phyloP scores from a whole-genome alignment of 2,797 vertebrate genomes.

The Etheostoma nigrum region DNA sequence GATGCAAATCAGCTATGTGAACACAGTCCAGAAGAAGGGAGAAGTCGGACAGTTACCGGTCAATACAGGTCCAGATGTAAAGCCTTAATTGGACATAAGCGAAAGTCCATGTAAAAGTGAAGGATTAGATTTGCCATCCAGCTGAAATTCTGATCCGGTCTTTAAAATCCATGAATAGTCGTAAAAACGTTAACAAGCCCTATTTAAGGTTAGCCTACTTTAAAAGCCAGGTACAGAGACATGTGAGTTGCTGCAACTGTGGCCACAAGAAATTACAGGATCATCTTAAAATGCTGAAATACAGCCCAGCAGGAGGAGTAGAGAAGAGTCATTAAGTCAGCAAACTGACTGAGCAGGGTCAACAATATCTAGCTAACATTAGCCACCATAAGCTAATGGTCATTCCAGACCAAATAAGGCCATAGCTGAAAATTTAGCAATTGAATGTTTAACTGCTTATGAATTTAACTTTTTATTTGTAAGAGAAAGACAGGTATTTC shows the following conservation, averaged over 20 bases:
- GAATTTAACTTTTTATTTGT: conserved; percentile 3
- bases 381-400: neutral
- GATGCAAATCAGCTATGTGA: conserved; percentile 30
- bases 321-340: neutral
- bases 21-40: conserved; percentile 42
- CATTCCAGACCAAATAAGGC: conserved; percentile 6
- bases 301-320: neutral
- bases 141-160: conserved; percentile 6
- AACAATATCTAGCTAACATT: neutral
- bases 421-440: neutral
- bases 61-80: conserved; percentile 28
- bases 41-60: conserved; percentile 28
- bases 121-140: neutral
- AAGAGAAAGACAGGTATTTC: conserved; percentile 9
- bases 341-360: neutral
- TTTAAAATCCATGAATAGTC: conserved; percentile 22
- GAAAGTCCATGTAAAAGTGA: conserved; percentile 33
- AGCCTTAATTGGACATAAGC: conserved; percentile 46
- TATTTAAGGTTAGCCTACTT: neutral
- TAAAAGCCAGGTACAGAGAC: neutral
- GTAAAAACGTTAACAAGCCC: conserved; percentile 5
- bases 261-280: neutral
- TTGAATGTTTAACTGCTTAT: neutral
- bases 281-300: neutral
- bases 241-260: neutral